Evolutionary conservation across 2,888 invertebrate genomes (phyloP), one percentile per base, ranked within the genome.

Genomic region (Cheilosia pagana): DNA sequence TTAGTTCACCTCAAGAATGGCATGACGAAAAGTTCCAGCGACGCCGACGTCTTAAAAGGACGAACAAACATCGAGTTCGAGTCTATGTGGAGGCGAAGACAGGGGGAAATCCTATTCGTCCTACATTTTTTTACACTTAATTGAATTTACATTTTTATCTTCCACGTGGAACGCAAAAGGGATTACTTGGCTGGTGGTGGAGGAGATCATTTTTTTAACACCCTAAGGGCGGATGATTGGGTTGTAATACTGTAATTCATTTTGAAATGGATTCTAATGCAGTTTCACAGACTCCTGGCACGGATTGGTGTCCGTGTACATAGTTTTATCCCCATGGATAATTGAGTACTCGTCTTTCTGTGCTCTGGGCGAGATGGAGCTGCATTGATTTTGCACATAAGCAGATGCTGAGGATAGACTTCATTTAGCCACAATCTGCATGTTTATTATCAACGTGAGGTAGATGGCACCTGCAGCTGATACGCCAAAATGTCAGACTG

Each of bases 61-160:
- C 53, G 14, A 48, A 28, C 28, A 23, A 41, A 28, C 28, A 45
- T 12, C 43, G 4, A 10, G 21, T 16, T 12, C 43, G 4, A 10
- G 21, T 16, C 19, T 28, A 2, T 28, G 48, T 1, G 10, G 14
- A 21, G 50, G 28, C 43, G 25, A 65, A 50, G 23, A 43, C 7
- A 21, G 1, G 48, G 16, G 21, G 2, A 45, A 62, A 48, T 60
- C 41, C 23, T 43, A 43, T 3, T 43, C 14, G 16, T 43, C 1
- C 14, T 16, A 1, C 3, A 10, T 31, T 31, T 10, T 12, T 41
- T 8, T 41, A 31, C 53, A 70, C 60, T 59, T 77, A 70, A 70
- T 70, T 70, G 68, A 70, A 70, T 62, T 70, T 77, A 28, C 25
- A 77, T 62, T 77, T 77, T 70, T 28, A 23, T 28, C 19, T 77